Conservation (phyloP, 1,140 invertebrate genomes). For the Nautilus pompilius region DNA sequence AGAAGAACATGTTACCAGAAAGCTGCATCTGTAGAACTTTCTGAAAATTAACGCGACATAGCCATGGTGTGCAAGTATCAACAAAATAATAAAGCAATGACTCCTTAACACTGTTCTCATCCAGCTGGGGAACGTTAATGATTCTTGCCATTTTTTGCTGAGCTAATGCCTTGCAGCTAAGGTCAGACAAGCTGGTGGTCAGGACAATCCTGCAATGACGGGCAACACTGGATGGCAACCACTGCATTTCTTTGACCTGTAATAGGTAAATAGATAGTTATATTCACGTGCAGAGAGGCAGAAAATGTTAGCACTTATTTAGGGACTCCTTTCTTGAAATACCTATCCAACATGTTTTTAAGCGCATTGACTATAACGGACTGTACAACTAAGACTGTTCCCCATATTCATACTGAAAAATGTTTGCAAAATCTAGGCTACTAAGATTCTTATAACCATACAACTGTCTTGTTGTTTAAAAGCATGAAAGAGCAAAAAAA, state of each 20-base stretch:
- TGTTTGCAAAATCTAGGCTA: too few relatives aligned
- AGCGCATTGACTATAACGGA: too few relatives aligned
- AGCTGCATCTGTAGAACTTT: conserved; percentile 26
- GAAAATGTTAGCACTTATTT: too few relatives aligned
- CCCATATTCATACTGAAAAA: too few relatives aligned
- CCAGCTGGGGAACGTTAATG: conserved; percentile 20
- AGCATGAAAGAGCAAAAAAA: too few relatives aligned
- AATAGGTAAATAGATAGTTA: conserved; percentile 11
- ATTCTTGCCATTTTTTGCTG: conserved; percentile 31
- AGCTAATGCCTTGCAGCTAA: conserved; percentile 28
- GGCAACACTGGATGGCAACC: conserved; percentile 45
- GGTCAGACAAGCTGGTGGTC: conserved; percentile 39
- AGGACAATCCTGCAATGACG: conserved; percentile 43
- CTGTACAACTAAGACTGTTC: too few relatives aligned
- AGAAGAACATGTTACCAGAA: conserved; percentile 30
- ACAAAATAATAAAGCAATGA: conserved; percentile 22
- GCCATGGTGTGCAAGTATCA: too few relatives aligned
- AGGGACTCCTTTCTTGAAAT: too few relatives aligned
- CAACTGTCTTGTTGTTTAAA: too few relatives aligned
- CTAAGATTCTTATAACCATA: too few relatives aligned
- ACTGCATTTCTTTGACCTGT: conserved; percentile 45
- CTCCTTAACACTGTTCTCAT: conserved; percentile 16
- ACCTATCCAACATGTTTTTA: too few relatives aligned
- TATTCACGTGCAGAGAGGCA: background rate
- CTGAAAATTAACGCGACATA: too few relatives aligned